A percentile compares a stretch with the other conserved stretches of the same genome.
Evolutionary conservation across 2,113 vertebrate genomes (phyloP).

Genomic region (Psilopogon haemacephalus): DNA sequence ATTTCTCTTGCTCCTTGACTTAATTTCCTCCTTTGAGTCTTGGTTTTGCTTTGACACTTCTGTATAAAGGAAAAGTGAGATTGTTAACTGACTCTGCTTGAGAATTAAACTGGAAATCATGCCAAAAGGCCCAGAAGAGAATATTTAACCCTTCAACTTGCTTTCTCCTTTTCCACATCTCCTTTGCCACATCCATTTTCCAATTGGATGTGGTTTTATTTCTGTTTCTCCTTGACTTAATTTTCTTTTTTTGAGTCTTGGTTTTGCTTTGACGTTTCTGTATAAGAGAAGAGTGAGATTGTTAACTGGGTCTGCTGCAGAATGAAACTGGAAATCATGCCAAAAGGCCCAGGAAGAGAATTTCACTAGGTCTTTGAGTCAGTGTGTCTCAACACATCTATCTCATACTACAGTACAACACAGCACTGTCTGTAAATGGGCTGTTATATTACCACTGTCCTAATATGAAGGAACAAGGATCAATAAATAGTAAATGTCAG

Average conservation of each 20-base stretch:
- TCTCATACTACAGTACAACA: not conserved
- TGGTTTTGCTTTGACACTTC: too few relatives aligned
- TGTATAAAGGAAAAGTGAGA: too few relatives aligned
- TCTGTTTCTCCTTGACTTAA: not conserved
- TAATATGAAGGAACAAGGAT: not conserved
- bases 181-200: not conserved
- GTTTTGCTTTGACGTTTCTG: not conserved
- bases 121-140: too few relatives aligned
- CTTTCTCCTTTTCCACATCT: not conserved
- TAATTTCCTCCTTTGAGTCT: too few relatives aligned
- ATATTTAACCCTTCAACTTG: too few relatives aligned
- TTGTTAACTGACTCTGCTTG: too few relatives aligned
- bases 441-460: not conserved
- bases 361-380: not conserved
- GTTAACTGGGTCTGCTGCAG: not conserved
- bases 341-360: not conserved
- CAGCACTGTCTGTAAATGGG: not conserved
- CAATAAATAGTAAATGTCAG: conserved; percentile 9
- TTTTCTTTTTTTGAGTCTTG: not conserved
- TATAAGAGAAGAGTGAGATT: not conserved
- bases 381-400: not conserved
- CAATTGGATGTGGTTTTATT: not conserved
- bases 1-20: too few relatives aligned
- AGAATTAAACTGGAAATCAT: too few relatives aligned
- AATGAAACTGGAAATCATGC: not conserved